A percentile compares a stretch with the other conserved stretches of the same genome.
phyloP scores from a whole-genome alignment of 1,140 invertebrate genomes.

The Xylocopa sonorina region DNA sequence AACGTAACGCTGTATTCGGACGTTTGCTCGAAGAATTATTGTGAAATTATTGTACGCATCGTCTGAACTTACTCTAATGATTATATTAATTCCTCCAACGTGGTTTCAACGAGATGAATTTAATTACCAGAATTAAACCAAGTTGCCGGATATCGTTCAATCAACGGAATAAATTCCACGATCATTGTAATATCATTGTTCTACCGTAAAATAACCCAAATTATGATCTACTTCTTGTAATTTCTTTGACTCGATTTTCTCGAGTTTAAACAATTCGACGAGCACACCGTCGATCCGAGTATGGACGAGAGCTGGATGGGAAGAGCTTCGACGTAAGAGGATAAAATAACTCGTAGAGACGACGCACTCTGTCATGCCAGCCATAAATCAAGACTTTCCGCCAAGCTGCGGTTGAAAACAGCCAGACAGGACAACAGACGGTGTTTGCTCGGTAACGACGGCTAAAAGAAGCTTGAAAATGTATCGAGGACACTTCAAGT shows the following conservation, averaged over 20 bases:
- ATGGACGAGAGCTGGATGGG: too few species aligned
- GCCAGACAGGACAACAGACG: constrained; percentile 10
- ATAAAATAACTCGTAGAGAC: constrained; percentile 11
- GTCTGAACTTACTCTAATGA: background rate
- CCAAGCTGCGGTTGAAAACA: constrained; percentile 24
- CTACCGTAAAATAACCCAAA: too few species aligned
- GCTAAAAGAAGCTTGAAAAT: background rate
- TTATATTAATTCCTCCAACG: background rate
- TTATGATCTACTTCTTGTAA: too few species aligned
- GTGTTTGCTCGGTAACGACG: background rate
- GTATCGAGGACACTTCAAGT: background rate
- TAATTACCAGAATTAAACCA: constrained; percentile 6
- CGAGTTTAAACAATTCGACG: too few species aligned
- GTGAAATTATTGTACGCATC: background rate
- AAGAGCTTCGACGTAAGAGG: background rate
- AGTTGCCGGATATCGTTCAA: background rate
- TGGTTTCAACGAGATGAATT: background rate
- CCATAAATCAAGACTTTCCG: constrained; percentile 8
- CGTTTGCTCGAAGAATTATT: background rate
- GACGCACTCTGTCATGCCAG: background rate
- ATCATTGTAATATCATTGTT: background rate
- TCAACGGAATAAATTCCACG: background rate
- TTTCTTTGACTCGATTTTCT: too few species aligned
- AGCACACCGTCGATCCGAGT: too few species aligned
- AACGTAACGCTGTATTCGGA: background rate